Evolutionary conservation across 2,888 invertebrate genomes (phyloP), one percentile per base, ranked within the genome.

Genomic region (Brenthis ino): DNA sequence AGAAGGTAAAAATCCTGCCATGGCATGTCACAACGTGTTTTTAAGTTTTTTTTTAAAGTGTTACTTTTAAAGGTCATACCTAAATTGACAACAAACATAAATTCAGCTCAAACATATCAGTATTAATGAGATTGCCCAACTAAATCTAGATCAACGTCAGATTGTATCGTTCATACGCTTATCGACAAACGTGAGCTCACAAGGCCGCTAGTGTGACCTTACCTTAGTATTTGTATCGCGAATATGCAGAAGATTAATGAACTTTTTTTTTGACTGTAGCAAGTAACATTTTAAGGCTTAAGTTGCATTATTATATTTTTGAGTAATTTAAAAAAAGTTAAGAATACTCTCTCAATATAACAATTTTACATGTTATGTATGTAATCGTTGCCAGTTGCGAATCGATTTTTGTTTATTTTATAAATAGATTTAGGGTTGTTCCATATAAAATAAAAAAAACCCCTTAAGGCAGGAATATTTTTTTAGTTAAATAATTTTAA

Each of bases 91-190:
- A 16, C 12, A 37, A 63, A 11, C 1, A 54, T 51, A 58, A 16
- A 56, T 51, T 13, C 14, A 28, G 53, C 51, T 65, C n/a, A 67
- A 72, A 67, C 61, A 67, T 55, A 71, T 70, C 66, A 67, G 60
- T 47, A 68, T 64, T 73, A 69, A 71, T 71, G 68, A 68, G 50
- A 56, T 73, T 73, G 67, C 69, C 63, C 63, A 69, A 72, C 69
- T 54, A 67, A 76, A 80, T 80, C 79, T 77, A 77, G 81, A 82
- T 79, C 76, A 75, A 74, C 75, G 76, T 76, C 73, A 74, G 79
- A 80, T 81, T 66, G 74, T 77, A 78, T 78, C 79, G 73, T 48
- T 48, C 16, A 57, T 65, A 50, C 53, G 75, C 74, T 78, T 77
- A 77, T 77, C 74, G 50, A 54, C 67, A 57, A 64, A 75, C 75